A percentile compares a stretch with the other conserved stretches of the same genome.
Conservation (phyloP, 2,797 vertebrate genomes). For the Lepus townsendii region DNA sequence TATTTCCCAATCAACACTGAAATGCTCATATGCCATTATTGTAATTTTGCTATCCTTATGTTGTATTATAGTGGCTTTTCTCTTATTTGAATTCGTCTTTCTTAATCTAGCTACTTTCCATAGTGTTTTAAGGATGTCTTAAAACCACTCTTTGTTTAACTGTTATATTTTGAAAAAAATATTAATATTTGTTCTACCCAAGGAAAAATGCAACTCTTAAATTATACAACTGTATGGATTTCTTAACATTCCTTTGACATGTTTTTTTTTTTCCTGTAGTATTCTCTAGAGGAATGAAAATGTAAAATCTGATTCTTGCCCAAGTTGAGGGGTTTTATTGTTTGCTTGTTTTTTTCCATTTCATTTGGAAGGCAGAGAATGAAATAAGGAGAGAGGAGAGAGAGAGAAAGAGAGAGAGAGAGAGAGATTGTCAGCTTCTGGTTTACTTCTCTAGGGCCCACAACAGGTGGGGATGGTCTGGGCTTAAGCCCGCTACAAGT, state of each 20-base stretch:
- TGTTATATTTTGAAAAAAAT: slow-evolving; percentile 68
- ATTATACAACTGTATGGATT: background rate
- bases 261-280: background rate
- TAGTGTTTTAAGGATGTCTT: slow-evolving; percentile 29
- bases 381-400: no score
- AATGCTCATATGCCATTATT: slow-evolving; percentile 51
- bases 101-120: slow-evolving; percentile 51
- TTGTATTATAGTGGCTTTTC: slow-evolving; percentile 38
- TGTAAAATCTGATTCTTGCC: background rate
- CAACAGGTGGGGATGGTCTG: no score
- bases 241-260: slow-evolving; percentile 27
- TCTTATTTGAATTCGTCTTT: slow-evolving; percentile 42
- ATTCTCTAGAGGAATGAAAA: slow-evolving; percentile 15
- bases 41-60: slow-evolving; percentile 60
- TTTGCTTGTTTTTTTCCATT: no score
- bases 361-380: no score
- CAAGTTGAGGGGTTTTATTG: no score
- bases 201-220: background rate
- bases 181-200: background rate
- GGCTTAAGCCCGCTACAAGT: no score
- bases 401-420: no score
- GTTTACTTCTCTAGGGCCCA: no score
- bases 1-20: slow-evolving; percentile 57
- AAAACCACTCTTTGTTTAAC: slow-evolving; percentile 73
- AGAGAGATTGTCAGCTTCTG: no score